A percentile compares a stretch with the other conserved stretches of the same genome.
phyloP scores from a whole-genome alignment of 1,140 invertebrate species.

The Cydia pomonella region DNA sequence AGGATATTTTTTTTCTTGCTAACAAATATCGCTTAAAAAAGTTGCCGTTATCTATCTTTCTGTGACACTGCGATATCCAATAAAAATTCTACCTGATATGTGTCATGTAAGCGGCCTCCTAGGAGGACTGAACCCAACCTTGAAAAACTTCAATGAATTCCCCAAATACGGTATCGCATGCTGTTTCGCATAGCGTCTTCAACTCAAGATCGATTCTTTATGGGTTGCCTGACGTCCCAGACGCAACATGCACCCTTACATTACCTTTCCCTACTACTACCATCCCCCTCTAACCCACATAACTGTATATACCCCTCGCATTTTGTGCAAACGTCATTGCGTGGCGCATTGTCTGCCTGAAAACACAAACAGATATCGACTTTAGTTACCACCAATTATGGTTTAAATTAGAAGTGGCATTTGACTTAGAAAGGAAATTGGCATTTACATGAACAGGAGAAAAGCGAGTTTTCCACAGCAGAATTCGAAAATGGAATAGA shows the following conservation, averaged over 20 bases:
- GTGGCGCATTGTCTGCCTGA: constrained; percentile 74
- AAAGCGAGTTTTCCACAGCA: constrained; percentile 78
- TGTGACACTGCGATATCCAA: no score
- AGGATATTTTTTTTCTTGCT: no score
- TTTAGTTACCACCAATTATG: constrained; percentile 44
- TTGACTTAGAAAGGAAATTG: constrained; percentile 71
- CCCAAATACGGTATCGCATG: not conserved
- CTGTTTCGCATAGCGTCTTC: constrained; percentile 61
- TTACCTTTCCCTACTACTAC: constrained; percentile 55
- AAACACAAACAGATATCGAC: constrained; percentile 45
- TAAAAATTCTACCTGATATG: no score
- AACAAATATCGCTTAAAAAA: no score
- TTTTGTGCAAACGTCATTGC: constrained; percentile 74
- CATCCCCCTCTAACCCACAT: constrained; percentile 50
- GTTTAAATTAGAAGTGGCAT: constrained; percentile 47
- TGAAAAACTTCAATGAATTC: constrained; percentile 3
- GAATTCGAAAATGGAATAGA: constrained; percentile 73
- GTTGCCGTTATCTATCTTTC: no score
- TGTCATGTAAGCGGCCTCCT: no score
- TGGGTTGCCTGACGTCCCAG: constrained; percentile 62
- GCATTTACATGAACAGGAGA: constrained; percentile 76
- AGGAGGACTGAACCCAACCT: not conserved
- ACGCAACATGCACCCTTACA: constrained; percentile 70
- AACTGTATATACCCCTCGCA: constrained; percentile 46
- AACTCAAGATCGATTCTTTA: constrained; percentile 71